Percentiles rank a stretch among this genome's conserved stretches.
Conservation (phyloP, 1,140 invertebrate species). For the Conopomorpha cramerella region DNA sequence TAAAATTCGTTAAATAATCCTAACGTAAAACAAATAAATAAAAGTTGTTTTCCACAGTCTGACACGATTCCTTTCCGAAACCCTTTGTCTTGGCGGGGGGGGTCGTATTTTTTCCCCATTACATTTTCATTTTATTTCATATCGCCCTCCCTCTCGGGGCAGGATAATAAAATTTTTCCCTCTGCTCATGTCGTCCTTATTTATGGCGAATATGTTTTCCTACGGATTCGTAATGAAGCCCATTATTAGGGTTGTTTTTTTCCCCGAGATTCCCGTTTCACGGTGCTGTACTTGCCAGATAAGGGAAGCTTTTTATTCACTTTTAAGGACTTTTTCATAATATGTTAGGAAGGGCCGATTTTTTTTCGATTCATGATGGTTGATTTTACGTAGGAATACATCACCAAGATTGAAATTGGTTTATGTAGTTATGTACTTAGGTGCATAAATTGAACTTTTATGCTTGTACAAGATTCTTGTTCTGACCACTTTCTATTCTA, state of each 20-base stretch:
- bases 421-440: no score
- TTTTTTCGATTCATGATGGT: no score
- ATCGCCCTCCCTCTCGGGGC: constrained; percentile 44
- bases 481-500: no score
- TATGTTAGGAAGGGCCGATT: no score
- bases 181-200: constrained; percentile 37
- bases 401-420: no score
- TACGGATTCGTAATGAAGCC: constrained; percentile 49
- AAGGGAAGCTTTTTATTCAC: no score
- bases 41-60: constrained; percentile 13
- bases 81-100: constrained; percentile 49
- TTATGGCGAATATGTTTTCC: constrained; percentile 58
- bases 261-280: no score
- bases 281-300: no score
- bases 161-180: constrained; percentile 57
- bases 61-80: constrained; percentile 18
- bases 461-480: no score
- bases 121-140: constrained; percentile 61
- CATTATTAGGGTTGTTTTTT: constrained; percentile 54
- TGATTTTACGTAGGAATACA: no score
- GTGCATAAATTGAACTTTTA: no score
- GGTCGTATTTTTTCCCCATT: constrained; percentile 56
- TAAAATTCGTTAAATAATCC: not conserved
- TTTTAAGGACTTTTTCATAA: no score
- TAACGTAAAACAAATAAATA: not conserved